Conservation (phyloP, 2,797 vertebrate species). For the Champsocephalus esox region DNA sequence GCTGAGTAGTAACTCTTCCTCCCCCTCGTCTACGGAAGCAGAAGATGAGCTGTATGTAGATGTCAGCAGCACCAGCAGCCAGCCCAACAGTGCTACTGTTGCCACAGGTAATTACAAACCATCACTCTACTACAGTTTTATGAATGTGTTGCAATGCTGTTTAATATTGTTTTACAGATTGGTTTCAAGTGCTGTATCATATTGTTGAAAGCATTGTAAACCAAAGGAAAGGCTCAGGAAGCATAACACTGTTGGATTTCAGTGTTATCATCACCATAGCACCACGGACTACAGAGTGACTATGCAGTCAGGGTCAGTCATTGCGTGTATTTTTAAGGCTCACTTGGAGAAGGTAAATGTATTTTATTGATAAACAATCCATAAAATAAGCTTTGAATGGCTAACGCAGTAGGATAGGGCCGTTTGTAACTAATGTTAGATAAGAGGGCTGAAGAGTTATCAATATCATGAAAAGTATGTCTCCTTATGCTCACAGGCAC, state of each 20-base stretch:
- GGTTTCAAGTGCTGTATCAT: neutral
- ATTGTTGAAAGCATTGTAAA: neutral
- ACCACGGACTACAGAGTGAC: neutral
- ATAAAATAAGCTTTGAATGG: neutral
- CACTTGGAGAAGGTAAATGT: neutral
- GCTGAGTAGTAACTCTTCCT: constrained; percentile 93
- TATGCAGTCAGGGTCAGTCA: neutral
- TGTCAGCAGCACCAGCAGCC: constrained; percentile 93
- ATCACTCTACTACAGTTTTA: neutral
- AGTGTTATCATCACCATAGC: neutral
- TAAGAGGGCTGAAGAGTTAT: neutral
- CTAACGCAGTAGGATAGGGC: neutral
- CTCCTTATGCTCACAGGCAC: constrained; percentile 16
- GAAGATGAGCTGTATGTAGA: constrained; percentile 96
- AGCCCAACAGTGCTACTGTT: constrained; percentile 89
- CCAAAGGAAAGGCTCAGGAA: neutral
- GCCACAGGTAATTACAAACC: constrained; percentile 89
- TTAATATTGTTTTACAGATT: constrained; percentile 9
- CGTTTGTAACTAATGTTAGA: neutral
- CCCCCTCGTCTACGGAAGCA: constrained; percentile 93
- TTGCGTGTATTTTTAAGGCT: neutral
- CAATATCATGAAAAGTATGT: constrained; percentile 1
- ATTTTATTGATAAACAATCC: neutral
- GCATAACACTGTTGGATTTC: neutral
- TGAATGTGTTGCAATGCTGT: constrained; percentile 14